Evolutionary conservation across 2,113 vertebrate species (phyloP).

Genomic region (Takifugu flavidus): DNA sequence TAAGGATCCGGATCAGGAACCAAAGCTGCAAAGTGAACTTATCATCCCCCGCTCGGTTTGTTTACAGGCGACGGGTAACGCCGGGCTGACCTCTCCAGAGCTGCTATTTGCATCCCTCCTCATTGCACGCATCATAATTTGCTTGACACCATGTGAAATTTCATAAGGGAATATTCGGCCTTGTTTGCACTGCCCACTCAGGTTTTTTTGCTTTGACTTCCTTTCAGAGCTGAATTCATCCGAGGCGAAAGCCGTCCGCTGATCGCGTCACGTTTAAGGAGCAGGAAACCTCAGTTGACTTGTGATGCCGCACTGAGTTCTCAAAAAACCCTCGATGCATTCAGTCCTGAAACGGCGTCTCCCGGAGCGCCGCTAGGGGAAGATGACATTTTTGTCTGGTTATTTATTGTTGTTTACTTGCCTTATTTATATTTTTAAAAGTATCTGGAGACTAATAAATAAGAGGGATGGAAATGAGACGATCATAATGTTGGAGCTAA

Average conservation of each 20-base stretch:
- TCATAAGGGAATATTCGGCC: slow-evolving; percentile 25
- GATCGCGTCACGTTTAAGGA: slow-evolving; percentile 9
- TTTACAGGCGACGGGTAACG: slow-evolving; percentile 33
- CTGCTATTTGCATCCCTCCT: slow-evolving; percentile 25
- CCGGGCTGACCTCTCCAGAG: slow-evolving; percentile 16
- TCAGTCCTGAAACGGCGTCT: neutral
- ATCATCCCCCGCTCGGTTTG: slow-evolving; percentile 26
- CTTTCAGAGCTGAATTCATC: slow-evolving; percentile 12
- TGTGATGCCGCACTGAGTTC: neutral
- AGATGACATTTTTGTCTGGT: no score
- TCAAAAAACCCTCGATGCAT: neutral
- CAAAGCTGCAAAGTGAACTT: slow-evolving; percentile 23
- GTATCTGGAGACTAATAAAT: slow-evolving; percentile 27
- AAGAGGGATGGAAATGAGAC: slow-evolving; percentile 18
- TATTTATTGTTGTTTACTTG: slow-evolving; percentile 53
- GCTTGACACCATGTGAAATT: slow-evolving; percentile 20
- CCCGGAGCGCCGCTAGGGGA: no score
- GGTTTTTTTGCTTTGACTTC: slow-evolving; percentile 12
- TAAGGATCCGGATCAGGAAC: slow-evolving; percentile 14
- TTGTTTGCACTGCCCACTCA: slow-evolving; percentile 26
- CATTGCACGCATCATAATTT: slow-evolving; percentile 11
- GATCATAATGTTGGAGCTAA: slow-evolving; percentile 13
- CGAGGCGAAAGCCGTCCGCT: neutral
- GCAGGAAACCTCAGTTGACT: slow-evolving; percentile 13
- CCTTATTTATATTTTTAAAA: slow-evolving; percentile 63